phyloP scores from a whole-genome alignment of 2,888 invertebrate genomes.

The Bugula neritina region DNA sequence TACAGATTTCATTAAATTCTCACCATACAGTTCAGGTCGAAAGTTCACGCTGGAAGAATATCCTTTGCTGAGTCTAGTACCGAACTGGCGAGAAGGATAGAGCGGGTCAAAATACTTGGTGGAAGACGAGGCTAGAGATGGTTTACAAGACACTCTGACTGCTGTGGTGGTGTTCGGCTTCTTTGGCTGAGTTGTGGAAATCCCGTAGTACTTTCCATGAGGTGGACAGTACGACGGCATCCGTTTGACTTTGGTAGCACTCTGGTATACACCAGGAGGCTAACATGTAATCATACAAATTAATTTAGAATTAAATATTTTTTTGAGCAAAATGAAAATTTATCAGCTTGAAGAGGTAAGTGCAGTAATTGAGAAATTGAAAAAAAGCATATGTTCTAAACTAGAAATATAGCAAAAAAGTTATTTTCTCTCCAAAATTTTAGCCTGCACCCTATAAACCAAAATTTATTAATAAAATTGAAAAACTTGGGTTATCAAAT shows the following conservation, averaged over 20 bases:
- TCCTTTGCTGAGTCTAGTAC: slow-evolving; percentile 16
- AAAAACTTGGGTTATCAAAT: no score
- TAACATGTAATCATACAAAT: neutral
- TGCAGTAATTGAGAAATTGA: no score
- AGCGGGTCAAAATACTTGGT: neutral
- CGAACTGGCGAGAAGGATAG: slow-evolving; percentile 2
- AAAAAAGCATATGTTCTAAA: no score
- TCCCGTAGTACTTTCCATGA: slow-evolving; percentile 10
- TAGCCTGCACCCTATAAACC: no score
- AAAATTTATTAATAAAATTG: no score
- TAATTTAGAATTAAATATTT: neutral
- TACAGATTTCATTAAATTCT: no score
- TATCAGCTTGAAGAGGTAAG: no score
- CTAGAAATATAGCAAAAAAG: no score
- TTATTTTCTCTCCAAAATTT: no score
- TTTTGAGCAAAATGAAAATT: no score
- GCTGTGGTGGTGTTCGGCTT: neutral
- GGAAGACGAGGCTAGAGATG: neutral
- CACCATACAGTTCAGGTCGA: slow-evolving; percentile 11
- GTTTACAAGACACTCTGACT: neutral
- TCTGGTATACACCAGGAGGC: neutral
- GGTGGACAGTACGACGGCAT: slow-evolving; percentile 15
- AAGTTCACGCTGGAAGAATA: neutral
- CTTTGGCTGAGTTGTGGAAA: neutral
- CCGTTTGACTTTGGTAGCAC: neutral